These are phyloP conservation scores for Pammene fasciana DNA, from an alignment of 2,888 invertebrate genomes.

Conservation along the genomic window DNA sequence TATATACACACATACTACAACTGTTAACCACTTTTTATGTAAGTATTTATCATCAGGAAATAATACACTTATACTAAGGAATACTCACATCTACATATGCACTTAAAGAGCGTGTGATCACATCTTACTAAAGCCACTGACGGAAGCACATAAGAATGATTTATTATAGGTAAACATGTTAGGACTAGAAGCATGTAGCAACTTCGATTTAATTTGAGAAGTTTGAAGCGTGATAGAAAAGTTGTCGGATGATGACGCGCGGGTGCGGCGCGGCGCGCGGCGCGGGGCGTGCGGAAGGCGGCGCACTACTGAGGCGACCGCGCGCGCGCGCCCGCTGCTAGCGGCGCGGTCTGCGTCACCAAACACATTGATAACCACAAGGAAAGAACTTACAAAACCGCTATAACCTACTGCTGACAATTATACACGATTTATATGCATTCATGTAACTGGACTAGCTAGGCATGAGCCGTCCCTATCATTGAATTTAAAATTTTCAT, in stretches of 20 bases:
- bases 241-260: too few species aligned
- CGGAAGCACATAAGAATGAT: neutral
- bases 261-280: too few species aligned
- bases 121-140: neutral
- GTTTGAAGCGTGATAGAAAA: neutral
- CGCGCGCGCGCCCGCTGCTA: neutral
- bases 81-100: slow-evolving; percentile 2
- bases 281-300: neutral
- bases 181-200: neutral
- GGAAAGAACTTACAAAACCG: slow-evolving; percentile 21
- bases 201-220: neutral
- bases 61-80: neutral
- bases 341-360: slow-evolving; percentile 11
- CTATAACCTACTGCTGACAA: neutral
- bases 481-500: neutral
- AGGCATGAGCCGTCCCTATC: neutral
- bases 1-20: too few species aligned
- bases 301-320: slow-evolving; percentile 15
- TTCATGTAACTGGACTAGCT: slow-evolving; percentile 5
- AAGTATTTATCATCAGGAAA: slow-evolving; percentile 1
- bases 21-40: too few species aligned
- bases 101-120: neutral
- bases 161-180: neutral
- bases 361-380: slow-evolving; percentile 25
- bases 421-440: slow-evolving; percentile 15